A percentile compares a stretch with the other conserved stretches of the same genome.
phyloP scores from a whole-genome alignment of 1,140 invertebrate genomes.

The Diorhabda carinulata region DNA sequence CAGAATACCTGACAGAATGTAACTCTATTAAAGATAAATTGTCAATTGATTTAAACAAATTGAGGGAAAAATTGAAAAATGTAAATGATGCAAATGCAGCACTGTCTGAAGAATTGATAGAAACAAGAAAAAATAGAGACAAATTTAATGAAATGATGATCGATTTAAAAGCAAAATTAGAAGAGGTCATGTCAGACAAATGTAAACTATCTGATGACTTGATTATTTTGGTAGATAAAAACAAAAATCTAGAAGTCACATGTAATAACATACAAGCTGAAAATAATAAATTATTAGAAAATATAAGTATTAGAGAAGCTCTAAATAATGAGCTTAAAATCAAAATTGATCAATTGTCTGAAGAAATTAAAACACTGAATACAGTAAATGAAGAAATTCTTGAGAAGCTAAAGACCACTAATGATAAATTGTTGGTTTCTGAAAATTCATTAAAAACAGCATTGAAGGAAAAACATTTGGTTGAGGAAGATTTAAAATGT shows the following conservation, averaged over 20 bases:
- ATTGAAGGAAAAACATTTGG: background rate
- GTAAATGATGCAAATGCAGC: background rate
- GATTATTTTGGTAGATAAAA: background rate
- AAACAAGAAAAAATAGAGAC: background rate
- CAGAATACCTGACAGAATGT: too few species aligned
- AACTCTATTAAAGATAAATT: too few species aligned
- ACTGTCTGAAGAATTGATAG: background rate
- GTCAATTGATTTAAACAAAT: too few species aligned
- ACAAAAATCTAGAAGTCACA: background rate
- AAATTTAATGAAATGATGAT: background rate
- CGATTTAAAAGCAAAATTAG: background rate
- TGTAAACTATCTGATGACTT: background rate
- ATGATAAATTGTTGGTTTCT: conserved; percentile 23
- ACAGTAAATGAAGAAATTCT: background rate
- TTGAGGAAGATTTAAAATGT: background rate
- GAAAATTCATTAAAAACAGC: conserved; percentile 6
- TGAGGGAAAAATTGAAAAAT: too few species aligned
- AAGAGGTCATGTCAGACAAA: conserved; percentile 1
- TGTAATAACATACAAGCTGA: background rate
- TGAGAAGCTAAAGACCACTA: conserved; percentile 35
- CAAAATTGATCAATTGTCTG: background rate
- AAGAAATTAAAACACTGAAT: background rate
- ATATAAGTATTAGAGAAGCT: background rate
- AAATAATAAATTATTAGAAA: background rate
- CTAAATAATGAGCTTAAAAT: too few species aligned